Evolutionary conservation across 2,888 invertebrate species (phyloP), one percentile per base, ranked within the genome.

Genomic region (Acleris cristana): DNA sequence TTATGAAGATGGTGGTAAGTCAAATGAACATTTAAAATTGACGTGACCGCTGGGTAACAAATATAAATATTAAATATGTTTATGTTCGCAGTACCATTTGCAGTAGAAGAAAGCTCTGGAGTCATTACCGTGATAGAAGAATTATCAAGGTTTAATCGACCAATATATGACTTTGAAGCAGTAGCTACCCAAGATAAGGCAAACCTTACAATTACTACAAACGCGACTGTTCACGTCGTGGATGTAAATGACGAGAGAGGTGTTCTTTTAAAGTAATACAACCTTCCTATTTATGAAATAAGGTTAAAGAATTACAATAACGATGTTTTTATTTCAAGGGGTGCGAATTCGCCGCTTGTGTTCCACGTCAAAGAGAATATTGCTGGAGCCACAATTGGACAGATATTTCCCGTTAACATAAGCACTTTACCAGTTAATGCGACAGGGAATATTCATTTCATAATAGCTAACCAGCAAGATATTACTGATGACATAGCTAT

Each of bases 41-140:
- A 40, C 51, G 14, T 34, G 10, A 34, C 34, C 10, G 10, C 10
- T 34, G 3, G 34, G 10, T 30, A 10, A 34, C 34, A 34, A 57
- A 23, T 10, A 18, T n/a, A 52, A 7, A 5, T 51, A 16, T 53
- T 53, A 30, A 26, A 44, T 59, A 61, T 64, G 57, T 52, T 30
- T 70, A 67, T 69, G n/a, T 63, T 93, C 90, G 16, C 86, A 96
- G 97, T 97, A n/a, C 98, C 98, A 5, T 98, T 98, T 86, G 97
- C 97, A 4, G 97, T 98, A 26, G 98, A 98, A 89, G 97, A 98
- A 82, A 93, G 95, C 69, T 96, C 97, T 0, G 98, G 98, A 5
- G 96, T 97, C 0, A 97, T 98, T 56, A 97, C 97, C 2, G 97
- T 98, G 0, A 96, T 97, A 65, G 95, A 96, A 44, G 95, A 95